A percentile compares a stretch with the other conserved stretches of the same genome.
Conservation (phyloP, 2,113 vertebrate species). For the Thunnus maccoyii region DNA sequence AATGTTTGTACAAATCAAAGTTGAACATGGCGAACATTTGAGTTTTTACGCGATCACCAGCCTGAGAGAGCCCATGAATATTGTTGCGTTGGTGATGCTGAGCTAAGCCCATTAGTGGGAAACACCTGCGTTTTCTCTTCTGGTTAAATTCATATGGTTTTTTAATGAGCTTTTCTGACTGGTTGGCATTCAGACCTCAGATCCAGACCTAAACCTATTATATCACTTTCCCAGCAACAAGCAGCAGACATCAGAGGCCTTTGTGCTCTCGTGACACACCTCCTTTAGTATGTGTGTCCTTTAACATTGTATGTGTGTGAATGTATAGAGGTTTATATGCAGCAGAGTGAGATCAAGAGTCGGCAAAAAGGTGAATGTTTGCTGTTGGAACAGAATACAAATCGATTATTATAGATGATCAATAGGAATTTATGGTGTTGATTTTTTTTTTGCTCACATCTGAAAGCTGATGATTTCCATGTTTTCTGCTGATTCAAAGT, state of each 20-base stretch:
- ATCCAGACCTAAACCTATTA: slow-evolving; percentile 79
- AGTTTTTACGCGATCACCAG: not conserved
- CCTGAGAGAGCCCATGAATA: slow-evolving; percentile 59
- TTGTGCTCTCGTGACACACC: slow-evolving; percentile 44
- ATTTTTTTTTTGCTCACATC: not conserved
- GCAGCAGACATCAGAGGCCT: slow-evolving; percentile 40
- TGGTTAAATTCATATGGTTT: slow-evolving; percentile 76
- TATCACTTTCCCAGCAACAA: slow-evolving; percentile 44
- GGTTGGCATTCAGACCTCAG: slow-evolving; percentile 51
- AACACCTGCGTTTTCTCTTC: slow-evolving; percentile 77
- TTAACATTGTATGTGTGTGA: not conserved
- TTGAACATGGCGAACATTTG: not conserved
- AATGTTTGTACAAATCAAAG: not conserved
- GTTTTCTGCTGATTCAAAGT: too few relatives aligned
- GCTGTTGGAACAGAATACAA: not conserved
- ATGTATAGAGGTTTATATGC: not conserved
- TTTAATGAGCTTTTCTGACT: slow-evolving; percentile 83
- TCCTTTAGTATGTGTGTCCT: slow-evolving; percentile 7
- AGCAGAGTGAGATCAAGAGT: too few relatives aligned
- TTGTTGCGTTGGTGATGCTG: slow-evolving; percentile 65
- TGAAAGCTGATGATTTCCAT: too few relatives aligned
- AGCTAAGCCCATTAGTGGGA: slow-evolving; percentile 76
- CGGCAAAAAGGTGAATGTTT: not conserved
- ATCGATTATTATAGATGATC: not conserved
- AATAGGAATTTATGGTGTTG: not conserved